phyloP scores from a whole-genome alignment of 2,113 vertebrate species.

The Colossoma macropomum region DNA sequence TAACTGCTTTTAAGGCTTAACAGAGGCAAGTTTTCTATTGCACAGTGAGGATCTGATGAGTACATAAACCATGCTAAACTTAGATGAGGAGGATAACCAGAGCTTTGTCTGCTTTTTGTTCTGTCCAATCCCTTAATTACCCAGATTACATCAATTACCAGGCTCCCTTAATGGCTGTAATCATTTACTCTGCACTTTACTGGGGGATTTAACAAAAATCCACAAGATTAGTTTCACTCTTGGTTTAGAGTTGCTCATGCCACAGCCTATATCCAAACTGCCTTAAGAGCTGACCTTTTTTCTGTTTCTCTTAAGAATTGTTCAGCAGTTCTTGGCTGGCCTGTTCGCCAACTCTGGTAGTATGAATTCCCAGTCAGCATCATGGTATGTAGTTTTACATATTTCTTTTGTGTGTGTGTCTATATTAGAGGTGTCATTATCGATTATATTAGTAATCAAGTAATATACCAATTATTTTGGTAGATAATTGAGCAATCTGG shows the following conservation, averaged over 20 bases:
- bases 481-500: no score
- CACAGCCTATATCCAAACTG: not conserved
- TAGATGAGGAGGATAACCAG: slow-evolving; percentile 1
- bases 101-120: slow-evolving; percentile 20
- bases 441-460: not conserved
- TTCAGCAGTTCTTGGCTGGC: slow-evolving; percentile 89
- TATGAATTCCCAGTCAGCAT: slow-evolving; percentile 79
- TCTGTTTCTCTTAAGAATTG: slow-evolving; percentile 76
- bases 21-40: not conserved
- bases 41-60: not conserved
- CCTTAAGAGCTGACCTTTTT: not conserved
- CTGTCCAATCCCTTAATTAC: slow-evolving; percentile 6
- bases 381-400: slow-evolving; percentile 77
- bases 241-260: not conserved
- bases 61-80: not conserved
- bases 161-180: not conserved
- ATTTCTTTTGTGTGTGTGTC: not conserved
- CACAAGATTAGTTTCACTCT: not conserved
- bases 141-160: slow-evolving; percentile 13
- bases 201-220: not conserved
- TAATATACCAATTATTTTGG: not conserved
- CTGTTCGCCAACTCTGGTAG: slow-evolving; percentile 85
- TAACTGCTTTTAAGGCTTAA: slow-evolving; percentile 5
- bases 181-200: slow-evolving; percentile 1
- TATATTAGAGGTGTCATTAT: not conserved